These are phyloP conservation scores for Poecile atricapillus DNA, from an alignment of 2,113 vertebrate genomes.

Conservation along the genomic window DNA sequence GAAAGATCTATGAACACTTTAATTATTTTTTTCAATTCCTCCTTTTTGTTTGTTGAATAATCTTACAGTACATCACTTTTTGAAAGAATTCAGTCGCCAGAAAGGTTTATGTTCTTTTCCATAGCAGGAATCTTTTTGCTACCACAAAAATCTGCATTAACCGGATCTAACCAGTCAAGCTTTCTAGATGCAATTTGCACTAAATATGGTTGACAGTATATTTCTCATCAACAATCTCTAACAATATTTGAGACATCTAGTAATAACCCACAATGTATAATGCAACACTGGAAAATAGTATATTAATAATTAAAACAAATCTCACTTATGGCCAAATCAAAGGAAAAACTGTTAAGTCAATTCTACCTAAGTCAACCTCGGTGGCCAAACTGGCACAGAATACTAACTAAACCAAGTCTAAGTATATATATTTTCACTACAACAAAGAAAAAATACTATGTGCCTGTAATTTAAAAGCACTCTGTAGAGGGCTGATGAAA, in stretches of 20 bases:
- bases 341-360: conserved; percentile 53
- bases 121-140: conserved; percentile 68
- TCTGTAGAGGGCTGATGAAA: conserved; percentile 69
- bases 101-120: conserved; percentile 56
- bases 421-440: conserved; percentile 57
- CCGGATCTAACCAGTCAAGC: conserved; percentile 62
- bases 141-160: conserved; percentile 61
- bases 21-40: conserved; percentile 50
- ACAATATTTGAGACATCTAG: conserved; percentile 42
- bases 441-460: conserved; percentile 73
- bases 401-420: conserved; percentile 60
- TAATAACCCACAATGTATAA: conserved; percentile 25
- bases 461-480: conserved; percentile 82
- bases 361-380: conserved; percentile 64
- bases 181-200: conserved; percentile 76
- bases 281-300: conserved; percentile 68
- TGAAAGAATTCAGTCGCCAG: conserved; percentile 63
- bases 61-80: conserved; percentile 61
- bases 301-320: conserved; percentile 48
- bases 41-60: conserved; percentile 66
- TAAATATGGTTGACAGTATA: conserved; percentile 65
- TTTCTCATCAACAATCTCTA: conserved; percentile 65
- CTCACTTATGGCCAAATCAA: conserved; percentile 57
- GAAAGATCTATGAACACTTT: conserved; percentile 69
- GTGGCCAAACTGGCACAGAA: conserved; percentile 67